A percentile compares a stretch with the other conserved stretches of the same genome.
Conservation (phyloP, 2,113 vertebrate genomes). For the Pontoporia blainvillei region DNA sequence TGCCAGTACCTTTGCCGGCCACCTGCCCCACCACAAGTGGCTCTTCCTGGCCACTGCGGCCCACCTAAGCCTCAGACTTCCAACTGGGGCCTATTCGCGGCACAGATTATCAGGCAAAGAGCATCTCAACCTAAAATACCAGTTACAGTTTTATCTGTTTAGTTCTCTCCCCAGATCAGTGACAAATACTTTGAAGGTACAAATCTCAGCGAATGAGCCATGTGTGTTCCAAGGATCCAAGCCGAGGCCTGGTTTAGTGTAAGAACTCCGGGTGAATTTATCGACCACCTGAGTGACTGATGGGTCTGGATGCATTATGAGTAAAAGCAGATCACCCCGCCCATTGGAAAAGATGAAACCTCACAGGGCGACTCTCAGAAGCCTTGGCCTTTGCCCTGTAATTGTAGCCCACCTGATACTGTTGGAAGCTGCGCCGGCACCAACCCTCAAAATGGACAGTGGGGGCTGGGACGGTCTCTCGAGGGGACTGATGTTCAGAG, state of each 20-base stretch:
- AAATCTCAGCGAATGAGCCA: background rate
- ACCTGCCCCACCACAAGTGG: background rate
- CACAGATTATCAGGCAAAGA: background rate
- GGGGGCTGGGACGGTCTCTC: background rate
- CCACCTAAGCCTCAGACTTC: background rate
- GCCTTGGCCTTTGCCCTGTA: background rate
- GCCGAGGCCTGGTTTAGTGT: background rate
- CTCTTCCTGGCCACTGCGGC: background rate
- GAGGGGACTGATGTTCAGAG: background rate
- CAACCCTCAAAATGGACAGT: background rate
- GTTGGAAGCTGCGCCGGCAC: background rate
- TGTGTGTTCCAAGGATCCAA: background rate
- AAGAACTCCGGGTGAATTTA: too few species aligned
- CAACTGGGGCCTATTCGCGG: accelerated
- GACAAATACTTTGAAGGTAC: too few species aligned
- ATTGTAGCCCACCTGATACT: background rate
- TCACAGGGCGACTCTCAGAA: background rate
- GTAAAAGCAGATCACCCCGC: too few species aligned
- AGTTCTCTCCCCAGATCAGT: background rate
- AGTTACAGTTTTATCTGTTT: background rate
- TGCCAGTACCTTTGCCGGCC: background rate
- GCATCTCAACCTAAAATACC: background rate
- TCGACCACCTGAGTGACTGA: too few species aligned
- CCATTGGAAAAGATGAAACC: background rate
- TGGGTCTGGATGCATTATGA: background rate